These are phyloP conservation scores for Leptoteleia sp. DNA, from an alignment of 1,140 invertebrate species.

Conservation along the genomic window DNA sequence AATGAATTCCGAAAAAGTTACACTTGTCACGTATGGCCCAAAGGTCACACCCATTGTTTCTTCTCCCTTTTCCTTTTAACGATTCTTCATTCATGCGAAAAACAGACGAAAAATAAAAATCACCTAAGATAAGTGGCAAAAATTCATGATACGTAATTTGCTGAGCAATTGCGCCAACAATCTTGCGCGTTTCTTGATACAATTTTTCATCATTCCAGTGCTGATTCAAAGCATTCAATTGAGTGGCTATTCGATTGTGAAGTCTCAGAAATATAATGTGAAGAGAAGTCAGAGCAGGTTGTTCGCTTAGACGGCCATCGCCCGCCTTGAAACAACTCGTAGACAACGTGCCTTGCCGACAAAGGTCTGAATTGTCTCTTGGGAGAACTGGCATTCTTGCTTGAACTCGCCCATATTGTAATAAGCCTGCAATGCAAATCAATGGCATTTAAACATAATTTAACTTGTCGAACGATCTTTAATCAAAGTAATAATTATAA, in stretches of 20 bases:
- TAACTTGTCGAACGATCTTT: no score
- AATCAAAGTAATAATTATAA: no score
- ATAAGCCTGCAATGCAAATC: conserved; percentile 79
- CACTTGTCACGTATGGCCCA: no score
- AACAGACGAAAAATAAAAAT: no score
- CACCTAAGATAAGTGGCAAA: conserved; percentile 89
- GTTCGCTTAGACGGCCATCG: conserved; percentile 91
- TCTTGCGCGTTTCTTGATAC: conserved; percentile 92
- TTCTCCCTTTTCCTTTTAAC: no score
- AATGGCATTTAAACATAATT: neutral
- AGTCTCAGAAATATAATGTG: conserved; percentile 94
- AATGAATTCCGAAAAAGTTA: no score
- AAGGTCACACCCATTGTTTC: no score
- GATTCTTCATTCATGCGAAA: no score
- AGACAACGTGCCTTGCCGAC: conserved; percentile 85
- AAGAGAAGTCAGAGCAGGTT: conserved; percentile 91
- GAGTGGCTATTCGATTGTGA: conserved; percentile 93
- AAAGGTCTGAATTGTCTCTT: conserved; percentile 82
- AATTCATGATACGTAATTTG: conserved; percentile 95
- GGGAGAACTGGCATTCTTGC: conserved; percentile 82
- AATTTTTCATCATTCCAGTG: conserved; percentile 93
- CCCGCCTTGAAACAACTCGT: conserved; percentile 88
- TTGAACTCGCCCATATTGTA: conserved; percentile 86
- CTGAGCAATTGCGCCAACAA: conserved; percentile 91
- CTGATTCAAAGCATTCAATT: conserved; percentile 88